Percentiles rank a stretch among this genome's conserved stretches.
These are phyloP conservation scores for Agriopis leucophaearia DNA, from an alignment of 2,888 invertebrate genomes.

Conservation along the genomic window DNA sequence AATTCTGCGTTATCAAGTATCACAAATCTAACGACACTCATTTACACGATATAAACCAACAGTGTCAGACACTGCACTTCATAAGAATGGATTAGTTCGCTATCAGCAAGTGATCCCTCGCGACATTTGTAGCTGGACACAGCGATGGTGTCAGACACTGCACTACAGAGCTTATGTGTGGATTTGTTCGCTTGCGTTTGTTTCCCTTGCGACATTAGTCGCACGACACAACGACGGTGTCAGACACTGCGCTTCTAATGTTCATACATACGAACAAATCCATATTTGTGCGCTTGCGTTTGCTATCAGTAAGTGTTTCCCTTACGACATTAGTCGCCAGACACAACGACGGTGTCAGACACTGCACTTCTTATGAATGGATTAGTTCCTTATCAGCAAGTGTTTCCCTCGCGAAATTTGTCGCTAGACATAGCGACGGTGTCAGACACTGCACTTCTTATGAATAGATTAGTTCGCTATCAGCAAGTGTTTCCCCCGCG, in stretches of 20 bases:
- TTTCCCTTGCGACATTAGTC: slow-evolving; percentile 8
- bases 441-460: not conserved
- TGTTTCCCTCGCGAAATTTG: slow-evolving; percentile 9
- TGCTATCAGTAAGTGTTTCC: slow-evolving; percentile 18
- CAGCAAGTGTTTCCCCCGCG: slow-evolving; percentile 15
- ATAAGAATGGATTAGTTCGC: too few relatives aligned
- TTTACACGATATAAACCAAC: too few relatives aligned
- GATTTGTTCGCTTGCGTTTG: too few relatives aligned
- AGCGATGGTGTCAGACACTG: not conserved
- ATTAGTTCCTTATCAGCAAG: slow-evolving; percentile 7
- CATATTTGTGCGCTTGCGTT: too few relatives aligned
- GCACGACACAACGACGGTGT: not conserved
- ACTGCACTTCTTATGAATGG: too few relatives aligned
- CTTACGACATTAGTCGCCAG: slow-evolving; percentile 3
- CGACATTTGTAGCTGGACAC: slow-evolving; percentile 1
- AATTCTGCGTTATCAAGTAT: too few relatives aligned
- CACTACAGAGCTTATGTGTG: not conserved
- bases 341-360: not conserved
- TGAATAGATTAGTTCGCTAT: too few relatives aligned
- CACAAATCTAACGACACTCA: too few relatives aligned
- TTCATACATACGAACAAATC: slow-evolving; percentile 8
- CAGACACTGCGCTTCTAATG: not conserved
- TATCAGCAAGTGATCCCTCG: slow-evolving; percentile 19
- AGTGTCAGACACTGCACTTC: not conserved
- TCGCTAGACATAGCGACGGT: not conserved